Evolutionary conservation across 2,797 vertebrate species (phyloP).

Genomic region (Diglossa cyanea): DNA sequence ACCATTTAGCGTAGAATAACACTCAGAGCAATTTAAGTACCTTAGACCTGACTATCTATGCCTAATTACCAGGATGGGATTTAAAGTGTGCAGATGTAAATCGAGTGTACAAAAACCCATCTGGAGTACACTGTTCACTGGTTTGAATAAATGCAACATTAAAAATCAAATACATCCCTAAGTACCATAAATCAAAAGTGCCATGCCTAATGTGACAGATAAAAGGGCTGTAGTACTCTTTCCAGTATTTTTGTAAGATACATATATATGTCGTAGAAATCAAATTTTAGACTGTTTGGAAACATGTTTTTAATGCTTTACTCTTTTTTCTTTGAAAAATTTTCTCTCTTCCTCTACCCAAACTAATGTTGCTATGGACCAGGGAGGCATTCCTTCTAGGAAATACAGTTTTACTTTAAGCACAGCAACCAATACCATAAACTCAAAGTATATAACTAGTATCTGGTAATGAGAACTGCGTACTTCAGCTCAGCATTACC

Average conservation of each 20-base stretch:
- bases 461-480: not conserved
- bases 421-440: not conserved
- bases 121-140: slow-evolving; percentile 23
- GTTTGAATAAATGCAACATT: slow-evolving; percentile 14
- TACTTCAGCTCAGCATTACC: not conserved
- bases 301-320: not conserved
- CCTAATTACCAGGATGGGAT: slow-evolving; percentile 21
- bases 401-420: not conserved
- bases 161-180: slow-evolving; percentile 33
- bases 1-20: not conserved
- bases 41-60: not conserved
- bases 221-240: not conserved
- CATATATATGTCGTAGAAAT: not conserved
- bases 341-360: not conserved
- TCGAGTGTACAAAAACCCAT: not conserved
- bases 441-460: not conserved
- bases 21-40: not conserved
- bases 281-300: not conserved
- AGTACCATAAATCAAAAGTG: not conserved
- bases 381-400: not conserved
- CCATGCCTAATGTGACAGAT: not conserved
- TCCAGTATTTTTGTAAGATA: not conserved
- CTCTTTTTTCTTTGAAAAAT: not conserved
- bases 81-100: slow-evolving; percentile 38
- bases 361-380: not conserved